Conservation (phyloP, 2,113 vertebrate species). For the Puntigrus tetrazona region DNA sequence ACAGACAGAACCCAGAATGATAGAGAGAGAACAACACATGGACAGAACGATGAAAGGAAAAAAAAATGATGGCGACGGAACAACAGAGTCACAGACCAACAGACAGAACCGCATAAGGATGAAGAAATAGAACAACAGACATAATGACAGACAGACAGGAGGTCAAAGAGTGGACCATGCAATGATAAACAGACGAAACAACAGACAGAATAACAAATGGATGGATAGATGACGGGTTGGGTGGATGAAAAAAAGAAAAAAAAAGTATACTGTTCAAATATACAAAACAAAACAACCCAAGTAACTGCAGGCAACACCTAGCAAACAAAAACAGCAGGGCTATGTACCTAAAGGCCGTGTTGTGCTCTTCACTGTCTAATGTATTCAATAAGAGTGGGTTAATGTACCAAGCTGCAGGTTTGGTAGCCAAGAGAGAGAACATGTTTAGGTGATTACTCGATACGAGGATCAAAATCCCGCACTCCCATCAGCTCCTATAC, state of each 20-base stretch:
- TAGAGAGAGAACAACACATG: neutral
- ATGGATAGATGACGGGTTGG: neutral
- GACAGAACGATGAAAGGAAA: neutral
- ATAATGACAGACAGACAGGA: neutral
- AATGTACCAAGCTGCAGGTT: conserved; percentile 1
- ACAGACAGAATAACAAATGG: too few relatives aligned
- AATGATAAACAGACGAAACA: too few relatives aligned
- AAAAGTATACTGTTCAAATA: neutral
- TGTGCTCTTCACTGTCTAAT: neutral
- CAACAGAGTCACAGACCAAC: neutral
- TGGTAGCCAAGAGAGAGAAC: neutral
- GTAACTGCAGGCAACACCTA: neutral
- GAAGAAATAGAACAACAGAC: too few relatives aligned
- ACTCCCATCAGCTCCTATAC: neutral
- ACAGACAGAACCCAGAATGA: neutral
- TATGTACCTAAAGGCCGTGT: neutral
- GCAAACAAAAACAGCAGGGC: neutral
- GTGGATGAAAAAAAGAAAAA: neutral
- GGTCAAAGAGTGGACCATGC: too few relatives aligned
- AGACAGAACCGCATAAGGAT: neutral
- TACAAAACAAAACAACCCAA: neutral
- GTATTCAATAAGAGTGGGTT: neutral
- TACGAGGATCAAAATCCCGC: conserved; percentile 9
- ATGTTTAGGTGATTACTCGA: neutral
- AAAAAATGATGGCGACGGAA: neutral